Percentiles rank a stretch among this genome's conserved stretches.
These are phyloP conservation scores for Chaetodon trifasciatus DNA, from an alignment of 2,797 vertebrate genomes.

Conservation along the genomic window DNA sequence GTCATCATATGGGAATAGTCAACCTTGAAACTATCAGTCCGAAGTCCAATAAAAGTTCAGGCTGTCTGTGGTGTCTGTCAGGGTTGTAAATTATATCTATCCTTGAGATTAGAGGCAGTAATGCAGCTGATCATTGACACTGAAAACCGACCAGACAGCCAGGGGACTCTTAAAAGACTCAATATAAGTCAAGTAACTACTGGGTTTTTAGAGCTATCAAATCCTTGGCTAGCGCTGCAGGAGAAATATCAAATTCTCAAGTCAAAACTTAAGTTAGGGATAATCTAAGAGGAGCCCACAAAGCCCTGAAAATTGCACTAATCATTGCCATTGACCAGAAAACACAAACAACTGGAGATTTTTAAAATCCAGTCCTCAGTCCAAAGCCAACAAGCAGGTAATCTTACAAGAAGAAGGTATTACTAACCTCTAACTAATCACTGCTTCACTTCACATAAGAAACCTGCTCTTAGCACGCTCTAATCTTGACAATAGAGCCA, in stretches of 20 bases:
- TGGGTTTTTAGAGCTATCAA: constrained; percentile 10
- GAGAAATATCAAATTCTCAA: constrained; percentile 25
- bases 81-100: constrained; percentile 15
- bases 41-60: constrained; percentile 8
- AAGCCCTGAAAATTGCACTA: constrained; percentile 7
- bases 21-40: constrained; percentile 4
- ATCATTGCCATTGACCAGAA: constrained; percentile 38
- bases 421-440: constrained; percentile 9
- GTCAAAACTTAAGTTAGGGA: constrained; percentile 9
- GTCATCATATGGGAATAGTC: not conserved
- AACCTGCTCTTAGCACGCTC: not conserved
- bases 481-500: not conserved
- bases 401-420: not conserved
- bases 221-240: constrained; percentile 4
- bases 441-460: not conserved
- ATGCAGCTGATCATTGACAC: constrained; percentile 27
- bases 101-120: constrained; percentile 26
- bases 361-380: constrained; percentile 13
- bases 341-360: constrained; percentile 3
- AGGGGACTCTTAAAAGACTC: not conserved
- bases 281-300: not conserved
- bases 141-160: constrained; percentile 13
- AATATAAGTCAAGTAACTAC: constrained; percentile 14
- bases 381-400: constrained; percentile 8
- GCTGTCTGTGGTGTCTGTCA: constrained; percentile 14